Evolutionary conservation across 1,140 invertebrate species (phyloP).

Genomic region (Mamestra configurata): DNA sequence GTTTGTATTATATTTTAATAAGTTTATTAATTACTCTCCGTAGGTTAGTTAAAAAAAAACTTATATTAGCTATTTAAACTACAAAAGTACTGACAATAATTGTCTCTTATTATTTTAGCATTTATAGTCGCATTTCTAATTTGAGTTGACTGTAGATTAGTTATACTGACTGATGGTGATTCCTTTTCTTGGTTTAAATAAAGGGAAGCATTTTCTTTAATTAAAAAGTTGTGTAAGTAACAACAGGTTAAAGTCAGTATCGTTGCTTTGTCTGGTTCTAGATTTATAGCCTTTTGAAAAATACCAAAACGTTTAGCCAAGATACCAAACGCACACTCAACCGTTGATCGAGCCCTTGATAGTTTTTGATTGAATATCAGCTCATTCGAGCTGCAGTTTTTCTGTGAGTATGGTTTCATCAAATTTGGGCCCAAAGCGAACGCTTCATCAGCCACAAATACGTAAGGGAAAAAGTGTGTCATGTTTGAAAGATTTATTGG

Average conservation of each 20-base stretch:
- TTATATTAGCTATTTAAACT: not conserved
- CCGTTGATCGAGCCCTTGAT: not conserved
- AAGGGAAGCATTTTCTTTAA: not conserved
- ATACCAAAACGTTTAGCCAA: not conserved
- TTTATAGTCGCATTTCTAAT: not conserved
- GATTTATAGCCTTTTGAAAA: too few relatives aligned
- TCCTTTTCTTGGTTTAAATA: not conserved
- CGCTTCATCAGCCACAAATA: not conserved
- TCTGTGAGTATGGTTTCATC: too few relatives aligned
- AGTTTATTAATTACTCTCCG: not conserved
- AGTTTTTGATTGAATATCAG: not conserved
- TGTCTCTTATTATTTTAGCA: slow-evolving; percentile 8
- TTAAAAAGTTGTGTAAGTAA: slow-evolving; percentile 4
- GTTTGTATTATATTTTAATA: not conserved
- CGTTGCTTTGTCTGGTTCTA: not conserved
- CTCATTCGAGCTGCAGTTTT: not conserved
- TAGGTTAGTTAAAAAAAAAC: too few relatives aligned
- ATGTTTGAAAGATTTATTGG: not conserved
- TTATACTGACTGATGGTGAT: not conserved
- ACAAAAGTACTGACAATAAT: slow-evolving; percentile 1
- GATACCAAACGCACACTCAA: not conserved
- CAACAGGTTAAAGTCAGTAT: not conserved
- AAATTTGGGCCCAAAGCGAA: not conserved
- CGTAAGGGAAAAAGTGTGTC: not conserved
- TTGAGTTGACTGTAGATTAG: not conserved